A percentile compares a stretch with the other conserved stretches of the same genome.
phyloP scores from a whole-genome alignment of 2,797 vertebrate species.

The Alectoris magna region DNA sequence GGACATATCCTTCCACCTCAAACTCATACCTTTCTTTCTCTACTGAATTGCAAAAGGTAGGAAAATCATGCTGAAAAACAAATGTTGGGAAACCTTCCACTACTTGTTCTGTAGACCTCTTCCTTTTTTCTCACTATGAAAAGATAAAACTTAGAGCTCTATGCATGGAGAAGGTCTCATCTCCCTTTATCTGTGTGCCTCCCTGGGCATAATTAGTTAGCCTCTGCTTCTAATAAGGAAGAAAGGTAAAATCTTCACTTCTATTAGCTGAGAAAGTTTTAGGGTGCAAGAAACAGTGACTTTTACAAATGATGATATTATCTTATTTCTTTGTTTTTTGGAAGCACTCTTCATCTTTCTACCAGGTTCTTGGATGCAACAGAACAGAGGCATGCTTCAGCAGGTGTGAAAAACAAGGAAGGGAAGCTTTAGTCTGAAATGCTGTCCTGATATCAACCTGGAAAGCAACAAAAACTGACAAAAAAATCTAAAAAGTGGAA shows the following conservation, averaged over 20 bases:
- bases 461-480: rapidly evolving
- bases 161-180: background rate
- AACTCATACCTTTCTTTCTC: background rate
- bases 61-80: background rate
- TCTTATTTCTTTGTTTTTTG: background rate
- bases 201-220: background rate
- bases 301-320: background rate
- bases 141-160: background rate
- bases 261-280: background rate
- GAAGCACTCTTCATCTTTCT: background rate
- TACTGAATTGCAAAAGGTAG: background rate
- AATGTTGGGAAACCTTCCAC: rapidly evolving
- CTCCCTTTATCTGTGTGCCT: background rate
- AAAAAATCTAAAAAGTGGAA: background rate
- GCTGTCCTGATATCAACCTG: background rate
- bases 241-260: background rate
- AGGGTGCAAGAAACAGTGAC: background rate
- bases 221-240: background rate
- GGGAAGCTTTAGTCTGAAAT: background rate
- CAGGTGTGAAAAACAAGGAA: background rate
- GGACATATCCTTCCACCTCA: background rate
- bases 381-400: background rate
- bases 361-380: background rate
- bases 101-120: background rate
- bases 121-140: background rate